Conservation (phyloP, 2,888 invertebrate species). For the Aphidius colemani region DNA sequence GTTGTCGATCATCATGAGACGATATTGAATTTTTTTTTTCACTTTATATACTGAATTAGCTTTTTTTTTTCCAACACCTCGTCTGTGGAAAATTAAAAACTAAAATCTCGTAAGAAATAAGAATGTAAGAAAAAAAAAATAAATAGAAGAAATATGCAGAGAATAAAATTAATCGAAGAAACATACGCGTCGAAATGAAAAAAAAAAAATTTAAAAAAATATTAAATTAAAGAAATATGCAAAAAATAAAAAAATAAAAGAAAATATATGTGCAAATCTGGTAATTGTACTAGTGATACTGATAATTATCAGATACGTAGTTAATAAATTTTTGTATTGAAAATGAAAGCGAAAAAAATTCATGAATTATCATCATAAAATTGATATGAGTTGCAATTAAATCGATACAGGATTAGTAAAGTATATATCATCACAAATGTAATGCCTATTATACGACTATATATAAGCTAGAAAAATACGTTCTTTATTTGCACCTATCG, state of each 20-base stretch:
- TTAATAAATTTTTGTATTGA: not conserved
- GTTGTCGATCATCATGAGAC: no score
- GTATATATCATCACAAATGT: not conserved
- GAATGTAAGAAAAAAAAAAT: not conserved
- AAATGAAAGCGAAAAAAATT: slow-evolving; percentile 1
- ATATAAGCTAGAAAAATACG: slow-evolving; percentile 8
- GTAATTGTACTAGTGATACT: not conserved
- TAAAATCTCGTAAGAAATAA: not conserved
- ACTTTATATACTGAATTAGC: no score
- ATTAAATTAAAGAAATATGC: not conserved
- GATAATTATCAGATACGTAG: slow-evolving; percentile 2
- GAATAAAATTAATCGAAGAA: no score
- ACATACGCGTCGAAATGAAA: not conserved
- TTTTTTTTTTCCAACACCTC: no score
- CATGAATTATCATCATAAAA: slow-evolving; percentile 15
- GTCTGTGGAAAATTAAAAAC: no score
- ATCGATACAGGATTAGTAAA: slow-evolving; percentile 15
- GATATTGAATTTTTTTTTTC: no score
- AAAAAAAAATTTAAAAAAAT: not conserved
- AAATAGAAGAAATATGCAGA: no score
- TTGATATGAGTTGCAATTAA: not conserved
- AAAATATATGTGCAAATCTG: not conserved
- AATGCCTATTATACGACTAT: not conserved
- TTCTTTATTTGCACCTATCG: slow-evolving; percentile 30
- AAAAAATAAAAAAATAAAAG: slow-evolving; percentile 6